Percentiles rank a stretch among this genome's conserved stretches.
These are phyloP conservation scores for Ethmia dodecea DNA, from an alignment of 2,888 invertebrate genomes.

Conservation along the genomic window DNA sequence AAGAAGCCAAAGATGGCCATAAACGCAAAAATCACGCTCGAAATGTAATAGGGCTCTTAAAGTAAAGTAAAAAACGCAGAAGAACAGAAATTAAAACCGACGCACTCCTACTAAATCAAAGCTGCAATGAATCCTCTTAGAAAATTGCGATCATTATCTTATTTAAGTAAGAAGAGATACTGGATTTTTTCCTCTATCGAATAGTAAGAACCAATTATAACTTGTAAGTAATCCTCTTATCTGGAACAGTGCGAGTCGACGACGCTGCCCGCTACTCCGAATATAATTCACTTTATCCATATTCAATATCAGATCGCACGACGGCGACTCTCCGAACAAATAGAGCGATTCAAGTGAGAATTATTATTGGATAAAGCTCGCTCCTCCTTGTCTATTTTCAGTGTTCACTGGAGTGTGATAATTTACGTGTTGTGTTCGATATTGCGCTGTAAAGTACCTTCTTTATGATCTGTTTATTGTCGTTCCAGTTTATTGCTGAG, in stretches of 20 bases:
- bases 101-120: no score
- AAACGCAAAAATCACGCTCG: no score
- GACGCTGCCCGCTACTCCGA: conserved; percentile 60
- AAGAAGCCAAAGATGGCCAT: no score
- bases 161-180: conserved; percentile 43
- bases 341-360: conserved; percentile 73
- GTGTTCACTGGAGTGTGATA: conserved; percentile 54
- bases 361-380: conserved; percentile 73
- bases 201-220: conserved; percentile 72
- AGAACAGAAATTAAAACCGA: no score
- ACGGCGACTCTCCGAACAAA: conserved; percentile 68
- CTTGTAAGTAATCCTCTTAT: conserved; percentile 73
- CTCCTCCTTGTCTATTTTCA: conserved; percentile 64
- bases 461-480: conserved; percentile 30
- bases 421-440: conserved; percentile 61
- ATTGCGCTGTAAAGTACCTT: conserved; percentile 39
- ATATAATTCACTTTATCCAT: conserved; percentile 75
- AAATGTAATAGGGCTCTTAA: no score
- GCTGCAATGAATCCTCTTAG: no score
- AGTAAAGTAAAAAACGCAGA: no score
- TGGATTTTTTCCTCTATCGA: conserved; percentile 54
- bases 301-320: conserved; percentile 74
- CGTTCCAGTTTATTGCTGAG: conserved; percentile 12
- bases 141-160: conserved; percentile 42
- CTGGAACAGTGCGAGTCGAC: conserved; percentile 57